Evolutionary conservation across 2,888 invertebrate genomes (phyloP), one percentile per base, ranked within the genome.

Genomic region (Acrobasis suavella): DNA sequence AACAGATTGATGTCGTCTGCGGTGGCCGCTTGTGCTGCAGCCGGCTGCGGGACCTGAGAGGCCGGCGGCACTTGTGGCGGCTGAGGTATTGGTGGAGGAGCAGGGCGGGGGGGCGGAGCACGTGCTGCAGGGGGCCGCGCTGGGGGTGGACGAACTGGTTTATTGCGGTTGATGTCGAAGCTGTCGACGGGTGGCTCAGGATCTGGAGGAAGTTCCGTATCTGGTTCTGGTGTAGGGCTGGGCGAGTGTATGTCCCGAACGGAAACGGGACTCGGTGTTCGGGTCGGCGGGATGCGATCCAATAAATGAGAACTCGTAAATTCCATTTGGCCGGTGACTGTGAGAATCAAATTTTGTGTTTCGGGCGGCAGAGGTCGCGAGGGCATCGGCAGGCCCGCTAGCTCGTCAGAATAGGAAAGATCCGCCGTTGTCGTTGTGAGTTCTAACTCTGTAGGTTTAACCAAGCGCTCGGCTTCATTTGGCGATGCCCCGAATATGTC

Each of bases 321-420:
- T 77, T 98, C 97, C 95, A 97, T 95, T 63, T 96, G 97, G 1
- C 96, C 97, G 49, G 97, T 97, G 1, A 97, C 97, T 42, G 96
- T 96, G 70, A 96, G 93, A 58, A 97, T 95, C 22, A 98, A 90
- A 78, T 97, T 96, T 88, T 97, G 96, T 0, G 97, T 97, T 83
- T 96, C 96, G 67, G 95, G 94, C 0, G 96, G 95, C 22, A 96
- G 94, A 6, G 95, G 95, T 15, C 95, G 94, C 2, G 93, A 81
- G 0, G 93, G 89, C 50, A 93, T 93, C 2, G 87, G 89, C 15
- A 72, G 69, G 54, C 69, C 75, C 12, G 54, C 56, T 58, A 81
- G 80, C 3, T 77, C 78, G n/a, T 78, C 76, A 10, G 72, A 62
- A 64, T 80, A 81, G 46, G 72, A 71, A 38, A 74, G 71, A 65